phyloP scores from a whole-genome alignment of 1,140 invertebrate species.

The Pseudachorutes palmiensis region DNA sequence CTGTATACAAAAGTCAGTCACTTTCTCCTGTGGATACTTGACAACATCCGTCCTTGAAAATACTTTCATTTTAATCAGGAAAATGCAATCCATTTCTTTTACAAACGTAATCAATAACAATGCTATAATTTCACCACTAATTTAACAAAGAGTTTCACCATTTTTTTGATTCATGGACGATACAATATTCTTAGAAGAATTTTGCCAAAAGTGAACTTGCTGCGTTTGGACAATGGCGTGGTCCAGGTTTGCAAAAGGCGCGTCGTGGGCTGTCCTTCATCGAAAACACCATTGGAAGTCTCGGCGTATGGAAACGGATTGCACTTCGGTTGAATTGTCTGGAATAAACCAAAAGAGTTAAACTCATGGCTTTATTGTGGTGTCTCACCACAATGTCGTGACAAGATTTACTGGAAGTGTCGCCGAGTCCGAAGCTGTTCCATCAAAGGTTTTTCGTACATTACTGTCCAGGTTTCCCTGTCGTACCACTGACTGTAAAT shows the following conservation, averaged over 20 bases:
- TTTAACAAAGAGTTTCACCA: too few relatives aligned
- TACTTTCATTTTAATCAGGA: background rate
- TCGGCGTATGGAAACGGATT: background rate
- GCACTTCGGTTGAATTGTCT: background rate
- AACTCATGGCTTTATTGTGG: too few relatives aligned
- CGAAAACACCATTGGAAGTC: background rate
- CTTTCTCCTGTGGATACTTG: conserved; percentile 27
- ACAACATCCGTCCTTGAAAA: conserved; percentile 21
- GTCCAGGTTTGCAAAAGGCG: background rate
- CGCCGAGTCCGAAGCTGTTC: background rate
- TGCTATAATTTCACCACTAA: too few relatives aligned
- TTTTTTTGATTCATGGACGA: too few relatives aligned
- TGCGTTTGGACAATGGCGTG: background rate
- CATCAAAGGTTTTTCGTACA: background rate
- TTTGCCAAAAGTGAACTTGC: background rate
- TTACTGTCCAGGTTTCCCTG: background rate
- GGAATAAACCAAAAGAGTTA: background rate
- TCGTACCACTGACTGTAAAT: background rate
- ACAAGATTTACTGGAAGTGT: background rate
- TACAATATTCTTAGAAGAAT: background rate
- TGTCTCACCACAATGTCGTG: too few relatives aligned
- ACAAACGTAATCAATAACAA: too few relatives aligned
- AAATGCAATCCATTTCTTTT: too few relatives aligned
- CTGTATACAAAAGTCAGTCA: conserved; percentile 28
- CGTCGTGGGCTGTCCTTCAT: background rate